Evolutionary conservation across 2,888 invertebrate species (phyloP).

Genomic region (Tinea semifulvella): DNA sequence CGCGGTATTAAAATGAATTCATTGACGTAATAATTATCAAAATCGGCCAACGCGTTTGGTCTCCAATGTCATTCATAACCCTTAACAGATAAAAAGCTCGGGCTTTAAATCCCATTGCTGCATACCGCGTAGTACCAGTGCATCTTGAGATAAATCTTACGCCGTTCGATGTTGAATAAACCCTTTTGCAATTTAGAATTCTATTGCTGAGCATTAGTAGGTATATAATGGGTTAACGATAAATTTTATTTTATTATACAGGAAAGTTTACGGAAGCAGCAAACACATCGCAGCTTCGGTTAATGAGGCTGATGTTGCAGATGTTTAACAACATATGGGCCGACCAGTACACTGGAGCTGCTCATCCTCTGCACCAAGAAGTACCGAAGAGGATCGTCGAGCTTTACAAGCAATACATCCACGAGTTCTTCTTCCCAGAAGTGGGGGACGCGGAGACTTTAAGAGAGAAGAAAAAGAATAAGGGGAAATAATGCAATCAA

Average conservation of each 20-base stretch:
- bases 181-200: too few species aligned
- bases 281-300: neutral
- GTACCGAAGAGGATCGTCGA: neutral
- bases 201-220: too few species aligned
- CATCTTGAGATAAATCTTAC: too few species aligned
- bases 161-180: too few species aligned
- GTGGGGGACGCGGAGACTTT: neutral
- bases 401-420: neutral
- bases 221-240: too few species aligned
- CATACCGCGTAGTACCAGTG: too few species aligned
- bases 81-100: too few species aligned
- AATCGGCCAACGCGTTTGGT: too few species aligned
- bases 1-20: too few species aligned
- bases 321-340: neutral
- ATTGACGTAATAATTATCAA: too few species aligned
- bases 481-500: neutral
- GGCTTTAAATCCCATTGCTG: too few species aligned
- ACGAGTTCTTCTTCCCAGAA: conserved; percentile 1
- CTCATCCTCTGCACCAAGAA: neutral
- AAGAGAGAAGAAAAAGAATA: neutral
- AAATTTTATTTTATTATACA: neutral
- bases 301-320: neutral
- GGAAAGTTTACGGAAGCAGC: neutral
- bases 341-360: neutral
- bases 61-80: too few species aligned